Evolutionary conservation across 2,113 vertebrate genomes (phyloP), one percentile per base, ranked within the genome.

Genomic region (Typhlomys cinereus): DNA sequence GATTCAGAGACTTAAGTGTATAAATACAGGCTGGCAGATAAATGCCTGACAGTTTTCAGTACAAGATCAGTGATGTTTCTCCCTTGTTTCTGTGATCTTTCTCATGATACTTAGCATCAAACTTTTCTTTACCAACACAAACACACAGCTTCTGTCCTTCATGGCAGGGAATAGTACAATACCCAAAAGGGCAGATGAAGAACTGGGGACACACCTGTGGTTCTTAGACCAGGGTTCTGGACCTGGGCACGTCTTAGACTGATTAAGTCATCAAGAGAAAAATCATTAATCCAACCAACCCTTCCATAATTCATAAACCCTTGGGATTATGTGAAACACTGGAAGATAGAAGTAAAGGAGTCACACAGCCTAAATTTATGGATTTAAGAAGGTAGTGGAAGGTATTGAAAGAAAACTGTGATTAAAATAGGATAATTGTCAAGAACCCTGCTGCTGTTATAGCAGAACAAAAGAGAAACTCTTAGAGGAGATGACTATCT

Each of bases 371-470:
- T 69, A 13, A 23, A 73, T 70, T 88, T 36, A 89, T 44, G 61
- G 44, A 66, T 48, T n/a, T n/a, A n/a, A n/a, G n/a, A n/a, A 66
- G 70, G 29, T 67, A 87, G 48, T 84, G 13, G 44, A 59, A 85
- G 70, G 76, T 31, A 71, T 17, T 44, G 34, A 83, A 31, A 79
- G 52, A 94, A 90, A 89, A 71, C 62, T 20, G 71, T 70, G 10
- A 80, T 61, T 96, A 80, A 90, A 90, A 92, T 34, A 76, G 70
- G 39, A 25, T 78, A 85, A 74, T 23, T 70, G 25, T 90, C 50
- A 88, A 82, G 46, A 81, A 67, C 18, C 54, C 69, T 88, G 20
- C 2, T n/a, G n/a, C n/a, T n/a, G 54, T 29, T 88, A 88, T 62
- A 41, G n/a, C 54, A 73, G 41, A 61, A 36, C 21, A 70, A 59